phyloP scores from a whole-genome alignment of 2,113 vertebrate species.

The Tyto alba region DNA sequence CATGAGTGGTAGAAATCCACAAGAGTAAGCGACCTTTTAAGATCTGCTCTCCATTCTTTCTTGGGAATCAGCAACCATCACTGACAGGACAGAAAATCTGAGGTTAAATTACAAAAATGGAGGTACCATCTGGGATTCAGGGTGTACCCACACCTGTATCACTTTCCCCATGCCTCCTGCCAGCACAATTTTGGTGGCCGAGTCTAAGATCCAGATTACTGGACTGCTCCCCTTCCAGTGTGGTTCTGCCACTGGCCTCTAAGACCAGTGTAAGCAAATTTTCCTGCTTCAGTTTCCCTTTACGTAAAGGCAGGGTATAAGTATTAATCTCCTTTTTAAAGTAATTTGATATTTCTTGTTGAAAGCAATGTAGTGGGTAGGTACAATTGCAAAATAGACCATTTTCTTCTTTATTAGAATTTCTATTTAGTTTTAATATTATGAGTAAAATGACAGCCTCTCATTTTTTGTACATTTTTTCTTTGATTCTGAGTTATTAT shows the following conservation, averaged over 20 bases:
- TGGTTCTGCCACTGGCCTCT: accelerated
- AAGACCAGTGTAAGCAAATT: accelerated
- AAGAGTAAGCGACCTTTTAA: not conserved
- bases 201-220: not conserved
- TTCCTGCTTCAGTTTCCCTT: not conserved
- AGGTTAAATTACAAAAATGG: not conserved
- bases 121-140: not conserved
- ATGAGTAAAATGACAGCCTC: not conserved
- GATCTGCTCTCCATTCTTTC: accelerated
- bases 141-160: not conserved
- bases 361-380: not conserved
- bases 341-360: not conserved
- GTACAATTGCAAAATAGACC: not conserved
- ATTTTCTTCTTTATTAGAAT: not conserved
- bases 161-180: accelerated
- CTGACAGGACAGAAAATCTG: not conserved
- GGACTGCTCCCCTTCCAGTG: not conserved
- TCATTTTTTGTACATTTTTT: not conserved
- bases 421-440: not conserved
- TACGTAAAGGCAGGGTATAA: not conserved
- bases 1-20: accelerated
- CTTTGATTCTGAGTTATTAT: not conserved
- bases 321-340: not conserved
- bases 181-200: not conserved
- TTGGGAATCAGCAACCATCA: not conserved